Evolutionary conservation across 2,888 invertebrate genomes (phyloP).

Genomic region (Luperina nickerlii): DNA sequence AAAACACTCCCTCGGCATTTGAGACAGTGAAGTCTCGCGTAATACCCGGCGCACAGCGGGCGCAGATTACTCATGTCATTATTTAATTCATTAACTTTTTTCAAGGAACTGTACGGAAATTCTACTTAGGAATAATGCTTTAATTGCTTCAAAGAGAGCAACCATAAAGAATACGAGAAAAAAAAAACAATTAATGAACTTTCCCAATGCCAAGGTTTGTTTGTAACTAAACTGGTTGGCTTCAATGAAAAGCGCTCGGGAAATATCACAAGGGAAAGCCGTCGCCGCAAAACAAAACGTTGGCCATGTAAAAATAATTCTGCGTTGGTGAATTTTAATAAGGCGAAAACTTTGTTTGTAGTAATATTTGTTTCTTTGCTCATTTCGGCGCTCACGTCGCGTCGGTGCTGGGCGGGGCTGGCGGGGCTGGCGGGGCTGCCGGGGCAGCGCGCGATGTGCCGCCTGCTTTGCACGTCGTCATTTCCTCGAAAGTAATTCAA

Average conservation of each 20-base stretch:
- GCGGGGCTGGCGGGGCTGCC: constrained; percentile 41
- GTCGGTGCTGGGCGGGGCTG: constrained; percentile 59
- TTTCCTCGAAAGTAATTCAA: constrained; percentile 91
- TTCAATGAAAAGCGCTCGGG: constrained; percentile 33
- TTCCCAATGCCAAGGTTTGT: constrained; percentile 40
- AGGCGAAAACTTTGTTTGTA: constrained; percentile 79
- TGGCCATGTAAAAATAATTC: constrained; percentile 62
- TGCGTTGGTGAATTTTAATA: constrained; percentile 75
- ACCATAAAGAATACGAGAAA: constrained; percentile 11
- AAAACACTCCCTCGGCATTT: constrained; percentile 83
- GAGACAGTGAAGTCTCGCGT: constrained; percentile 76
- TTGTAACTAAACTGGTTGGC: constrained; percentile 13
- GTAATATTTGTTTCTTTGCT: constrained; percentile 80
- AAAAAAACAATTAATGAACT: constrained; percentile 17
- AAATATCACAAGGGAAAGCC: constrained; percentile 20
- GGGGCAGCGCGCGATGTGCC: constrained; percentile 78
- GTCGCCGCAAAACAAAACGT: constrained; percentile 54
- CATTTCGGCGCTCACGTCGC: constrained; percentile 73
- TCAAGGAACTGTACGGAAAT: not conserved
- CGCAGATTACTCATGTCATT: constrained; percentile 56
- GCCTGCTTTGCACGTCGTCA: constrained; percentile 86
- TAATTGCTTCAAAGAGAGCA: constrained; percentile 44
- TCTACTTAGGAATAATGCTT: constrained; percentile 15
- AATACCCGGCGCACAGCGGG: constrained; percentile 58
- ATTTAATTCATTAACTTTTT: constrained; percentile 52